Percentiles rank a stretch among this genome's conserved stretches.
phyloP scores from a whole-genome alignment of 2,797 vertebrate species.

The Myripristis jacobus region DNA sequence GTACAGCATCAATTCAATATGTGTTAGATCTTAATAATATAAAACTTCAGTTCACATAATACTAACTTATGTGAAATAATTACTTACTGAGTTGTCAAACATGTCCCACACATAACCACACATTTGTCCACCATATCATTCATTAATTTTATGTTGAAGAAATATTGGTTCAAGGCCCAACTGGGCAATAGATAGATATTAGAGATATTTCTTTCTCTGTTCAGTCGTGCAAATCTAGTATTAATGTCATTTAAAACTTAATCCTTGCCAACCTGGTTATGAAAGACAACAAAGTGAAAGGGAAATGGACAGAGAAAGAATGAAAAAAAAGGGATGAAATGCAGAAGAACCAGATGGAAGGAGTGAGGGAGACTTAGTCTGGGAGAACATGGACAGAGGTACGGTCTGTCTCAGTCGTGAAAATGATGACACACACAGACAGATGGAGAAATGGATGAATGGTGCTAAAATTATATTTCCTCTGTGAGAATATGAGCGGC shows the following conservation, averaged over 20 bases:
- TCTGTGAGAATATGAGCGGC: conserved; percentile 20
- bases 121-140: background rate
- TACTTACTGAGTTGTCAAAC: background rate
- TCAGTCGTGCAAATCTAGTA: background rate
- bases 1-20: background rate
- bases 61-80: too few species aligned
- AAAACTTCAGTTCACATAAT: background rate
- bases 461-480: conserved; percentile 47
- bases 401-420: conserved; percentile 19
- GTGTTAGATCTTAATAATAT: background rate
- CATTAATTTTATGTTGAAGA: background rate
- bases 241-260: background rate
- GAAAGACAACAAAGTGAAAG: background rate
- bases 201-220: too few species aligned
- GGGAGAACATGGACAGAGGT: conserved; percentile 1
- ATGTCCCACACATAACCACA: background rate
- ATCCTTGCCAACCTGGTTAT: background rate
- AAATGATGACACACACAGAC: conserved; percentile 37
- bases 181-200: too few species aligned
- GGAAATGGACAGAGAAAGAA: background rate
- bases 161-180: background rate
- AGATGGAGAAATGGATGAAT: conserved; percentile 1
- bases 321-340: background rate
- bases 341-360: conserved; percentile 9
- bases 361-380: conserved; percentile 30